Evolutionary conservation across 1,140 invertebrate species (phyloP).

Genomic region (Lasioglossum baleicum): DNA sequence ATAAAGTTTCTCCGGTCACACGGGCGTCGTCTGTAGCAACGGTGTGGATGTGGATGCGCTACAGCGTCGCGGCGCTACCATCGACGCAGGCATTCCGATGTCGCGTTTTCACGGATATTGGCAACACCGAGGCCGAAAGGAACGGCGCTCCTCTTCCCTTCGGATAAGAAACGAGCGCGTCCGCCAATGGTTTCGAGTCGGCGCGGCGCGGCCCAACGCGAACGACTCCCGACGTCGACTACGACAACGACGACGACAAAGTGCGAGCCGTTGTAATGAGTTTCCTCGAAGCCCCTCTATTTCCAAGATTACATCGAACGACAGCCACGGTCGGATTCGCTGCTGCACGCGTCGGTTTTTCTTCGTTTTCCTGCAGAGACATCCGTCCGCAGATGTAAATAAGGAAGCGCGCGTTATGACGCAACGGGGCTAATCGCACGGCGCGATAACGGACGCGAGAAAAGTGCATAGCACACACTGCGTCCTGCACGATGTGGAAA

Average conservation of each 20-base stretch:
- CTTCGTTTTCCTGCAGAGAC: background rate
- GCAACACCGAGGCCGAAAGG: no score
- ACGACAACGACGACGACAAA: slow-evolving; percentile 9
- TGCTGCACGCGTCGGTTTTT: slow-evolving; percentile 11
- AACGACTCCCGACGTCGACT: slow-evolving; percentile 6
- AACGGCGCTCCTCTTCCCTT: slow-evolving; percentile 9
- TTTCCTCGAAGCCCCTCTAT: slow-evolving; percentile 41
- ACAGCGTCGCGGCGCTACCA: background rate
- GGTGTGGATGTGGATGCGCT: no score
- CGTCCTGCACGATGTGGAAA: no score
- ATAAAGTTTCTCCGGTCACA: background rate
- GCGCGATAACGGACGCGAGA: background rate
- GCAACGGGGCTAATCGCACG: slow-evolving; percentile 7
- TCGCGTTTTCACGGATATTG: slow-evolving; percentile 26
- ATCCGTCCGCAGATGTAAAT: slow-evolving; percentile 14
- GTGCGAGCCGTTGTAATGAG: slow-evolving; percentile 37
- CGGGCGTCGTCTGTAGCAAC: no score
- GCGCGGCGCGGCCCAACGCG: slow-evolving; percentile 4
- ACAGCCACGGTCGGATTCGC: slow-evolving; percentile 17
- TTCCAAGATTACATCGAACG: slow-evolving; percentile 22
- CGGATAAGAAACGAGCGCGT: slow-evolving; percentile 35
- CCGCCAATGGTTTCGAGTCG: slow-evolving; percentile 39
- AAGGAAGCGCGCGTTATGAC: slow-evolving; percentile 3
- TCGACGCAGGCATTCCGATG: background rate
- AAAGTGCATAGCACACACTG: background rate